phyloP scores from a whole-genome alignment of 2,888 invertebrate genomes.

The Galeruca laticollis region DNA sequence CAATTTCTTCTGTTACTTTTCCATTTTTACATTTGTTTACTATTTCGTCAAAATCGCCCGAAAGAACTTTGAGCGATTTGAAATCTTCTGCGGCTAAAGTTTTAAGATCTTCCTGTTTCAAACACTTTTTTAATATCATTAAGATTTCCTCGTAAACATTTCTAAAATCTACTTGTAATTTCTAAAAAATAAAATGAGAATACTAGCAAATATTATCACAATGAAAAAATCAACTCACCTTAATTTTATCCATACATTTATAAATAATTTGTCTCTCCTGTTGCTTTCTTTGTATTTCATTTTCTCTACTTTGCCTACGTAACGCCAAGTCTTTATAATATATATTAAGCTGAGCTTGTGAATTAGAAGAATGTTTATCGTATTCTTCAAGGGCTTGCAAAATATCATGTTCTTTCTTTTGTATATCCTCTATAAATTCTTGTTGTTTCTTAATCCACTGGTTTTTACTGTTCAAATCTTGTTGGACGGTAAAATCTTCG shows the following conservation, averaged over 20 bases:
- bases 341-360: constrained; percentile 70
- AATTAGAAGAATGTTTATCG: constrained; percentile 69
- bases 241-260: constrained; percentile 68
- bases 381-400: constrained; percentile 68
- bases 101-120: constrained; percentile 46
- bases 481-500: constrained; percentile 59
- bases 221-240: constrained; percentile 44
- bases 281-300: constrained; percentile 69
- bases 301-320: constrained; percentile 68
- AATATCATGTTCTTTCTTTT: constrained; percentile 68
- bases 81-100: constrained; percentile 62
- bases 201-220: background rate
- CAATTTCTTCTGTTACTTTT: constrained; percentile 68
- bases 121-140: constrained; percentile 61
- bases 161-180: constrained; percentile 71
- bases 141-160: constrained; percentile 71
- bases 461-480: constrained; percentile 51
- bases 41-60: constrained; percentile 67
- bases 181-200: constrained; percentile 40
- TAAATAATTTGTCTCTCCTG: constrained; percentile 53
- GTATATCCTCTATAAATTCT: constrained; percentile 63
- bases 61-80: constrained; percentile 64
- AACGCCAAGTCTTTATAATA: constrained; percentile 63
- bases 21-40: constrained; percentile 67
- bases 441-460: constrained; percentile 62